phyloP scores from a whole-genome alignment of 2,797 vertebrate species.

The Hirundo rustica region DNA sequence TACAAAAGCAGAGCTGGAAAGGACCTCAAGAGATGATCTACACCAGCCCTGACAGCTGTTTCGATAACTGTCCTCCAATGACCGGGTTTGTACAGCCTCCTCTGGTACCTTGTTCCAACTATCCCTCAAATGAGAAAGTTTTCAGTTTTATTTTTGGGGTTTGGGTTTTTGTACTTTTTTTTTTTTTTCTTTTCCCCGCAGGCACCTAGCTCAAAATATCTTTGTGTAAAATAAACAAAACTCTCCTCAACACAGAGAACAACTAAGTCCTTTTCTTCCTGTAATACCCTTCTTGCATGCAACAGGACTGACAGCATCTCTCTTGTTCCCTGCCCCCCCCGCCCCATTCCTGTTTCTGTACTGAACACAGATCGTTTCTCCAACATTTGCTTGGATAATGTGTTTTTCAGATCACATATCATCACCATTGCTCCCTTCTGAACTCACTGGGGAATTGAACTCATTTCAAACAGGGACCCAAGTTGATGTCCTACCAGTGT shows the following conservation, averaged over 20 bases:
- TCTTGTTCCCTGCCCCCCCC: neutral
- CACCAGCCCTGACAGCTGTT: constrained; percentile 15
- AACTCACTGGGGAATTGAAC: neutral
- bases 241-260: neutral
- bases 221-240: neutral
- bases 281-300: neutral
- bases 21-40: constrained; percentile 14
- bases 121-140: neutral
- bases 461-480: neutral
- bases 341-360: neutral
- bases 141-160: neutral
- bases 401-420: neutral
- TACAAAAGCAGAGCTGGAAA: constrained; percentile 9
- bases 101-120: neutral
- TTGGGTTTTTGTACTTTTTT: neutral
- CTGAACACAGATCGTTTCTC: neutral
- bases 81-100: neutral
- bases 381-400: neutral
- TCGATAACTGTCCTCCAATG: neutral
- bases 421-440: neutral
- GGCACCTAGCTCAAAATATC: neutral
- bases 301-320: neutral
- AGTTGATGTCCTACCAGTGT: neutral
- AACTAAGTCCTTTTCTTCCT: neutral
- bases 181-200: neutral